Evolutionary conservation across 2,888 invertebrate species (phyloP), one percentile per base, ranked within the genome.

Genomic region (Netelia inedita): DNA sequence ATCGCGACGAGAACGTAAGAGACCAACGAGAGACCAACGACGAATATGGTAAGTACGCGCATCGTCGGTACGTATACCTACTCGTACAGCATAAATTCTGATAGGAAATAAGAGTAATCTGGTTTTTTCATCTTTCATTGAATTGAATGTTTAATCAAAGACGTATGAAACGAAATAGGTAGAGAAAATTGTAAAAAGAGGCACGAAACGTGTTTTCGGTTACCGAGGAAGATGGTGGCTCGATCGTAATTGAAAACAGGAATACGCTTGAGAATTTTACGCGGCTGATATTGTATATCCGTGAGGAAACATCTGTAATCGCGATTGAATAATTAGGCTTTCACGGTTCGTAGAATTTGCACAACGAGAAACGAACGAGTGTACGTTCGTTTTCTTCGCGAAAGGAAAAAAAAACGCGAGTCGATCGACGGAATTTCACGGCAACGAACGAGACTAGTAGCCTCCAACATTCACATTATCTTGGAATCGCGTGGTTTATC

Each of bases 1-100:
- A 90, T n/a, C 88, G 84, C 74, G 85, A 88, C 87, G 88, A 86
- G n/a, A n/a, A n/a, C n/a, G n/a, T n/a, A n/a, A n/a, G n/a, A n/a
- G 89, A 89, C 87, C 87, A 87, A 89, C 88, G 88, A 83, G 35
- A 80, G 83, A 76, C 83, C 87, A 84, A 89, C 88, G 88, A 85
- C 84, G 82, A 82, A 86, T 41, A 46, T 46, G n/a, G n/a, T n/a
- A n/a, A n/a, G n/a, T n/a, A n/a, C n/a, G n/a, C n/a, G n/a, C n/a
- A n/a, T n/a, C n/a, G n/a, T n/a, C 23, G 57, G 23, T 59, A 10
- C 3, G 23, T 23, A 28, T 35, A 41, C 9, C 55, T 57, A 71
- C n/a, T n/a, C 16, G 10, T 19, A 63, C 19, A 63, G 14, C 14
- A 5, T 57, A 0, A 21, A 66, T 80, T 14, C 16, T 53, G 10